Conservation (phyloP, 2,797 vertebrate species). For the Poecilia picta region DNA sequence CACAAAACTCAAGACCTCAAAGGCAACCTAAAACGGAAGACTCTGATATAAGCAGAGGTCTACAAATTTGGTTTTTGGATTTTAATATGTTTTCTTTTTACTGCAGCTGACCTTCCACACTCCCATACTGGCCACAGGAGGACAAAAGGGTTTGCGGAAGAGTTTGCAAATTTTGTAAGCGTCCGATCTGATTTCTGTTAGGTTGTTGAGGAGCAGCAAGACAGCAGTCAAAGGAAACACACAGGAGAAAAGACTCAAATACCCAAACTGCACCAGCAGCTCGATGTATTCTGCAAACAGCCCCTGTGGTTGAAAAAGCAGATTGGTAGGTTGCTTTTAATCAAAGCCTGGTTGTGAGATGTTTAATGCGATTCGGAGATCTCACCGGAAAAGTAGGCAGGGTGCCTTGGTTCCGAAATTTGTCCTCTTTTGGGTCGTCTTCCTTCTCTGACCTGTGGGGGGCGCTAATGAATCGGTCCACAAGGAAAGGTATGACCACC, state of each 20-base stretch:
- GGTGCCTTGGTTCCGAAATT: slow-evolving; percentile 76
- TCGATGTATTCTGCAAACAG: slow-evolving; percentile 87
- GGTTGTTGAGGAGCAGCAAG: slow-evolving; percentile 84
- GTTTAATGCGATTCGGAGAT: not conserved
- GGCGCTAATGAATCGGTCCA: slow-evolving; percentile 76
- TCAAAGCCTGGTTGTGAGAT: not conserved
- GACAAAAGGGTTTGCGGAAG: slow-evolving; percentile 82
- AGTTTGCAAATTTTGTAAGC: slow-evolving; percentile 86
- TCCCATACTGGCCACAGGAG: slow-evolving; percentile 79
- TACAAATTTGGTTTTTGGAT: not conserved
- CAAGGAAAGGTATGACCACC: slow-evolving; percentile 80
- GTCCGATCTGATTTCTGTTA: slow-evolving; percentile 84
- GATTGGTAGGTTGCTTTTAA: not conserved
- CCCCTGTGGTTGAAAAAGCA: slow-evolving; percentile 67
- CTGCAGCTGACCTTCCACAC: slow-evolving; percentile 82
- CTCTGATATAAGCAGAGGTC: not conserved
- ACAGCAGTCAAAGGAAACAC: slow-evolving; percentile 84
- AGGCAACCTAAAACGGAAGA: slow-evolving; percentile 73
- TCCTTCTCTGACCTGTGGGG: slow-evolving; percentile 66
- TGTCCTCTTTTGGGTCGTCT: slow-evolving; percentile 82
- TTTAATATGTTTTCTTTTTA: not conserved
- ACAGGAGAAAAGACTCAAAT: slow-evolving; percentile 87
- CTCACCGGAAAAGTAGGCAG: slow-evolving; percentile 80
- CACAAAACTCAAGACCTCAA: slow-evolving; percentile 83
- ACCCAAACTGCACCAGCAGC: slow-evolving; percentile 87